These are phyloP conservation scores for Falco punctatus DNA, from an alignment of 2,113 vertebrate species.

Conservation along the genomic window DNA sequence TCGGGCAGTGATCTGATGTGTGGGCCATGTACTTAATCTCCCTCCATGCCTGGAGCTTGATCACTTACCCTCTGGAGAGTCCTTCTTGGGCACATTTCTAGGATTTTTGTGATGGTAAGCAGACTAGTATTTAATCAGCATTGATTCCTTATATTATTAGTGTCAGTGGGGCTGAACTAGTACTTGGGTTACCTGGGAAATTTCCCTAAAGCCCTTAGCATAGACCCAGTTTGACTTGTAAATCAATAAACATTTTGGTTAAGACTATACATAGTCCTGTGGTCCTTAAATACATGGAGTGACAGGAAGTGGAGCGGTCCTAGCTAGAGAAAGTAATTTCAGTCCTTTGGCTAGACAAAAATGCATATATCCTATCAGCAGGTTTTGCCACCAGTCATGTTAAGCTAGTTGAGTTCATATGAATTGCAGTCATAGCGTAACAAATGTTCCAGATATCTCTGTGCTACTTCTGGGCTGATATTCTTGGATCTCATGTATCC, in stretches of 20 bases:
- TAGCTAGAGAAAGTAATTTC: neutral
- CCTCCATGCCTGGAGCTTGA: fast-evolving
- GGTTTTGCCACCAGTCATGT: neutral
- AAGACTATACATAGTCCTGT: neutral
- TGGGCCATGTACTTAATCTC: neutral
- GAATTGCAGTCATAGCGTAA: neutral
- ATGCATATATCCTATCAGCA: neutral
- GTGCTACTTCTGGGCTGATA: neutral
- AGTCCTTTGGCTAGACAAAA: neutral
- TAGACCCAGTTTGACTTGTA: neutral
- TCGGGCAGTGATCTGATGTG: neutral
- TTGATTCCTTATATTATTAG: neutral
- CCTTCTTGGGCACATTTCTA: neutral
- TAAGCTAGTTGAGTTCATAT: neutral
- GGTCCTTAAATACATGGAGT: neutral
- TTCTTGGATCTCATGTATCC: neutral
- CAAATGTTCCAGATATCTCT: neutral
- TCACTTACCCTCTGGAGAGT: neutral
- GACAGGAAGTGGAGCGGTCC: neutral
- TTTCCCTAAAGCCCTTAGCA: neutral
- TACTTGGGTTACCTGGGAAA: neutral
- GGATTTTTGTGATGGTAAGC: neutral
- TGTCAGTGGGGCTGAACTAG: neutral
- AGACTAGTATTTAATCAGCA: neutral
- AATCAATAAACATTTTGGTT: neutral